These are phyloP conservation scores for Amblyopsis hoosieri DNA, from an alignment of 2,797 vertebrate genomes.

Conservation along the genomic window DNA sequence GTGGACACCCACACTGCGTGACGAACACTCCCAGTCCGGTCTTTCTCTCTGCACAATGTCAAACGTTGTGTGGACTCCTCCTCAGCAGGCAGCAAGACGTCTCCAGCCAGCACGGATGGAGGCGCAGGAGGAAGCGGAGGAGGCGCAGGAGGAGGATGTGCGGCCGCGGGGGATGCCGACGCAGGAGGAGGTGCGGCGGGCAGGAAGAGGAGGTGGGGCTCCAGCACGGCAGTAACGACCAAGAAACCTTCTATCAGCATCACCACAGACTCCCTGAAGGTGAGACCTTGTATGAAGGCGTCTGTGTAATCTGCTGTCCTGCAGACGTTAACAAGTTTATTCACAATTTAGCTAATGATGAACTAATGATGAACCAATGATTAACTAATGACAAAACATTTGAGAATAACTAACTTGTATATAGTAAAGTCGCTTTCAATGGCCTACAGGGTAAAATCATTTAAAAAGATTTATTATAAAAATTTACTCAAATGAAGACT, in stretches of 20 bases:
- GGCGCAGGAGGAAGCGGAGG: slow-evolving; percentile 53
- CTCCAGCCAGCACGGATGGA: slow-evolving; percentile 51
- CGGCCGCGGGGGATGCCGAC: slow-evolving; percentile 77
- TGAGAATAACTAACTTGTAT: too few relatives aligned
- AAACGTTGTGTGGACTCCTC: background rate
- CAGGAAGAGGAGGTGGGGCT: slow-evolving; percentile 90
- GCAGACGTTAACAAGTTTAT: too few relatives aligned
- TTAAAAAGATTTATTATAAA: too few relatives aligned
- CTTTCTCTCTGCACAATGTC: background rate
- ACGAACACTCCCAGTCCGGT: background rate
- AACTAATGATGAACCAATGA: too few relatives aligned
- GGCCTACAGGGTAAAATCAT: too few relatives aligned
- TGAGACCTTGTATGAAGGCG: slow-evolving; percentile 43
- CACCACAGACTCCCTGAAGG: slow-evolving; percentile 92
- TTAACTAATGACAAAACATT: too few relatives aligned
- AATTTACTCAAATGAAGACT: too few relatives aligned
- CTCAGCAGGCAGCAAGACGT: slow-evolving; percentile 69
- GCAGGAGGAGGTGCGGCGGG: slow-evolving; percentile 78
- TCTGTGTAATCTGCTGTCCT: too few relatives aligned
- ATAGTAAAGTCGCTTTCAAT: too few relatives aligned
- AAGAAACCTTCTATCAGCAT: slow-evolving; percentile 94
- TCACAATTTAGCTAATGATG: too few relatives aligned
- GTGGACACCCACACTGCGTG: background rate
- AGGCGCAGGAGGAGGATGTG: slow-evolving; percentile 65
- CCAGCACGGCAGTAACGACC: slow-evolving; percentile 87